A percentile compares a stretch with the other conserved stretches of the same genome.
Evolutionary conservation across 2,888 invertebrate species (phyloP).

Genomic region (Leptopilina syphax): DNA sequence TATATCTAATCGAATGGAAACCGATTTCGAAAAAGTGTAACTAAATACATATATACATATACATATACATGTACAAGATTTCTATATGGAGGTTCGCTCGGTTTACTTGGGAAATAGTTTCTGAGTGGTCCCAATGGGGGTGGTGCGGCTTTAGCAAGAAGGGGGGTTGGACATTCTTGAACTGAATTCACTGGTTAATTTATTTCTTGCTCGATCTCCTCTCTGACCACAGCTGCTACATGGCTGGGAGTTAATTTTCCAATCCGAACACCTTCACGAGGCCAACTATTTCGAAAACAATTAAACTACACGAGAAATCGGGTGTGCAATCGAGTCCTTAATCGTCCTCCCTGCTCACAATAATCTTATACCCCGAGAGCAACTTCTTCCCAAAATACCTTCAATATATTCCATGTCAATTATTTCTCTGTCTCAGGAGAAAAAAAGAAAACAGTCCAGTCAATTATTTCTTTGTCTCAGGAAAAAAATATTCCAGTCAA

Average conservation of each 20-base stretch:
- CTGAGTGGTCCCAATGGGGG: conserved; percentile 28
- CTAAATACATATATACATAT: no score
- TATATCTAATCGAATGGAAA: no score
- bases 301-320: conserved; percentile 32
- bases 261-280: conserved; percentile 11
- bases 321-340: conserved; percentile 24
- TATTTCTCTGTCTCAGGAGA: no score
- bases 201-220: conserved; percentile 73
- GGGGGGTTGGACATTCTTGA: conserved; percentile 46
- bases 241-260: conserved; percentile 38
- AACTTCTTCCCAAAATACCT: neutral
- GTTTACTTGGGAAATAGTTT: conserved; percentile 35
- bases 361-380: conserved; percentile 10
- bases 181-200: conserved; percentile 63
- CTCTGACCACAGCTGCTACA: conserved; percentile 41
- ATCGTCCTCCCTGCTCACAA: neutral
- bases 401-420: no score
- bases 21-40: no score
- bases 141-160: conserved; percentile 31
- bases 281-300: conserved; percentile 40
- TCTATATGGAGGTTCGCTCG: neutral
- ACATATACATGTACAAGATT: no score
- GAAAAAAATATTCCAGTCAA: no score
- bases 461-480: no score
- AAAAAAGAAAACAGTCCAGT: no score